Evolutionary conservation across 2,888 invertebrate species (phyloP).

Genomic region (Acholoe squamosa): DNA sequence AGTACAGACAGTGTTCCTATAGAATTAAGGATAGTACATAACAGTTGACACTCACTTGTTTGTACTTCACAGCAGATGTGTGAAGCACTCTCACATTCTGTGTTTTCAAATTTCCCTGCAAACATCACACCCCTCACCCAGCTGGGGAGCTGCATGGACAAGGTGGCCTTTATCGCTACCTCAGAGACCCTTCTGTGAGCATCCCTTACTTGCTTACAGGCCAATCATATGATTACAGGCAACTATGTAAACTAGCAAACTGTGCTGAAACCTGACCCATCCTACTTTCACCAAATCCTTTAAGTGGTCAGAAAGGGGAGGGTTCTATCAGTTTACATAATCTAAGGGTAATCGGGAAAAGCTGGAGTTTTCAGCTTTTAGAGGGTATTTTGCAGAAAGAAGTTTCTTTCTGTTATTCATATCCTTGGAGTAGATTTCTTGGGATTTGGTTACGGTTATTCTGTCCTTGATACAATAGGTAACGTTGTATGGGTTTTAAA

Average conservation of each 20-base stretch:
- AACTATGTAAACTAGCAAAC: background rate
- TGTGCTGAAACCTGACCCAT: background rate
- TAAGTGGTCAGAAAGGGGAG: too few species aligned
- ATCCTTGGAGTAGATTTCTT: too few species aligned
- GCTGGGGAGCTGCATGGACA: background rate
- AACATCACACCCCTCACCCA: background rate
- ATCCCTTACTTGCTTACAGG: background rate
- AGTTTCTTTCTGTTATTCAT: too few species aligned
- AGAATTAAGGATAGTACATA: background rate
- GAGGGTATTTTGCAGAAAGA: too few species aligned
- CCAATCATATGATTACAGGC: conserved; percentile 12
- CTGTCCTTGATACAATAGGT: too few species aligned
- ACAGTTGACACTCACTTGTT: background rate
- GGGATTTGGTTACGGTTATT: too few species aligned
- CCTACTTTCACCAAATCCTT: background rate
- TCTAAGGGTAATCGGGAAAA: too few species aligned
- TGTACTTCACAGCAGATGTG: conserved; percentile 3
- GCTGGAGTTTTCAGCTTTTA: too few species aligned
- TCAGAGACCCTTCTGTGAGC: background rate
- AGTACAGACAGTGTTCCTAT: too few species aligned
- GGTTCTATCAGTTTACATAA: too few species aligned
- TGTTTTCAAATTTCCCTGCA: background rate
- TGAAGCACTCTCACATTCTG: background rate
- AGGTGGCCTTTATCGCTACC: background rate
- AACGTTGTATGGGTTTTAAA: too few species aligned